Percentiles rank a stretch among this genome's conserved stretches.
These are phyloP conservation scores for Prochilodus magdalenae DNA, from an alignment of 2,113 vertebrate species.

Conservation along the genomic window DNA sequence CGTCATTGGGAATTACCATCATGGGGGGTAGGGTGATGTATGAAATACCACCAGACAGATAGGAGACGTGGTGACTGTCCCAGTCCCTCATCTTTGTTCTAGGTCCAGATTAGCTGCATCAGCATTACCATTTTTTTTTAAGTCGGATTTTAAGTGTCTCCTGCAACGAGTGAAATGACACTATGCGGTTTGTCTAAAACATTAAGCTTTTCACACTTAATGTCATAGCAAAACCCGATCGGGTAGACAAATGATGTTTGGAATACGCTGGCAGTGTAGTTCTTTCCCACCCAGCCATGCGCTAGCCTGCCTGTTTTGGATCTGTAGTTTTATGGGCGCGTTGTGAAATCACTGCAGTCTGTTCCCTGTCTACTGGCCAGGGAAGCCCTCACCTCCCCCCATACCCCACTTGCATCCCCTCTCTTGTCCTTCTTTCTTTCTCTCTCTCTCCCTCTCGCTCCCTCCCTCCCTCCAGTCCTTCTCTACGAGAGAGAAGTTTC, in stretches of 20 bases:
- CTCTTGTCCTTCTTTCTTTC: background rate
- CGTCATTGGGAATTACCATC: slow-evolving; percentile 34
- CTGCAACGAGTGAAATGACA: background rate
- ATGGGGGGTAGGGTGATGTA: background rate
- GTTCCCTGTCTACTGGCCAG: slow-evolving; percentile 40
- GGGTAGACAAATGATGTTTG: background rate
- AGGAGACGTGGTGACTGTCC: background rate
- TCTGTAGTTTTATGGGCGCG: slow-evolving; percentile 33
- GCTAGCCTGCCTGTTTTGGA: slow-evolving; percentile 21
- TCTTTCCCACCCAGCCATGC: background rate
- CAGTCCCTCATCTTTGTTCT: background rate
- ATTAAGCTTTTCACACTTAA: background rate
- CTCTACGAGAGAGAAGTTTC: slow-evolving; percentile 61
- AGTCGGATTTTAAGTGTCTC: background rate
- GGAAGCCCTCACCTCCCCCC: slow-evolving; percentile 41
- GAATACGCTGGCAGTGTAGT: background rate
- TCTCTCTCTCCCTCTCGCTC: background rate
- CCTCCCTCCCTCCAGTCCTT: slow-evolving; percentile 15
- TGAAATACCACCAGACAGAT: slow-evolving; percentile 1
- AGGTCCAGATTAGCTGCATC: background rate
- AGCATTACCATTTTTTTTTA: background rate
- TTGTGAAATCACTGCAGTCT: slow-evolving; percentile 62
- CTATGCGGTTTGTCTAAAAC: background rate
- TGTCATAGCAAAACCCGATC: background rate
- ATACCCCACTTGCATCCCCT: slow-evolving; percentile 14